A percentile compares a stretch with the other conserved stretches of the same genome.
These are phyloP conservation scores for Catocala fraxini DNA, from an alignment of 2,888 invertebrate species.

Conservation along the genomic window DNA sequence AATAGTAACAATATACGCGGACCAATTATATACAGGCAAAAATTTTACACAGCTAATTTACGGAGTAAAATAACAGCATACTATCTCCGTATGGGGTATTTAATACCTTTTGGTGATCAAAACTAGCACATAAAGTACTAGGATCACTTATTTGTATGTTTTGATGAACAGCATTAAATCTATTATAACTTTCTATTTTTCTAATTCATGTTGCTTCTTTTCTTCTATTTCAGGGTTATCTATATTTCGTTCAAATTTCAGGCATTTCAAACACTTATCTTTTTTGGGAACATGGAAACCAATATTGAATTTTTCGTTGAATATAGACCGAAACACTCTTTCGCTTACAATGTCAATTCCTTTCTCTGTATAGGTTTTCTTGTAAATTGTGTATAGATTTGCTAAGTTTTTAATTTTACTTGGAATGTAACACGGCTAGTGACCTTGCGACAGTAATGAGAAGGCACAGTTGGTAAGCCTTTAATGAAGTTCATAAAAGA, in stretches of 20 bases:
- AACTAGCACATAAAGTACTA: conserved; percentile 10
- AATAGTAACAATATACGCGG: conserved; percentile 12
- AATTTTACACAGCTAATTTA: conserved; percentile 13
- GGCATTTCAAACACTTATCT: too few species aligned
- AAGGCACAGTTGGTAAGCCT: conserved; percentile 17
- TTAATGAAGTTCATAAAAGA: conserved; percentile 10
- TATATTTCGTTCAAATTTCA: conserved; percentile 17
- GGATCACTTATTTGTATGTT: conserved; percentile 26
- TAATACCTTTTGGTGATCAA: conserved; percentile 15
- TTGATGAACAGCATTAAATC: too few species aligned
- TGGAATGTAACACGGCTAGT: conserved; percentile 13
- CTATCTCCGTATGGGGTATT: conserved; percentile 13
- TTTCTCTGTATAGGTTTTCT: neutral
- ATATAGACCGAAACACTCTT: conserved; percentile 24
- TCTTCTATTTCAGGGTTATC: conserved; percentile 11
- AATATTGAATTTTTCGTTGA: conserved; percentile 29
- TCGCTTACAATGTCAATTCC: conserved; percentile 16
- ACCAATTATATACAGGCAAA: conserved; percentile 14
- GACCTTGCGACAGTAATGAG: conserved; percentile 20
- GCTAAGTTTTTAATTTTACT: conserved; percentile 11
- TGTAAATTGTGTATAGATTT: conserved; percentile 8
- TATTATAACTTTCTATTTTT: too few species aligned
- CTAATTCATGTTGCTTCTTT: conserved; percentile 17
- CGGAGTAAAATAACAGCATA: conserved; percentile 4
- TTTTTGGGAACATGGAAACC: conserved; percentile 27